Evolutionary conservation across 2,113 vertebrate genomes (phyloP).

Genomic region (Elgaria multicarinata): DNA sequence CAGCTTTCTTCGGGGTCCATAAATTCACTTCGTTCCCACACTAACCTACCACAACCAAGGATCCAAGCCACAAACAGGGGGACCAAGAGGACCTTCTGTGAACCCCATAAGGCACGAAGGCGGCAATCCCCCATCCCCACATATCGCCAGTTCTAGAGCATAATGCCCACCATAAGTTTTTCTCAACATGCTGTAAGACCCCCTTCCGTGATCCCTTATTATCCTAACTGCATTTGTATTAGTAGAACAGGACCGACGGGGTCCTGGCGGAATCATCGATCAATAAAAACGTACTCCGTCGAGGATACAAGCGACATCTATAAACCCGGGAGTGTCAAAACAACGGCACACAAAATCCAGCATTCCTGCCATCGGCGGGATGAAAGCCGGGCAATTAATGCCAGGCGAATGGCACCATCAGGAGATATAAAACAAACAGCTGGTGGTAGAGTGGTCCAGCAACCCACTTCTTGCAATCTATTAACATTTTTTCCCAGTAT

Average conservation of each 20-base stretch:
- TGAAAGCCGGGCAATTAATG: conserved; percentile 69
- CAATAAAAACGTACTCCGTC: conserved; percentile 65
- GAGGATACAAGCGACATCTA: conserved; percentile 72
- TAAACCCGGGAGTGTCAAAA: conserved; percentile 70
- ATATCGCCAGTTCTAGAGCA: conserved; percentile 27
- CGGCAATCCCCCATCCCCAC: conserved; percentile 25
- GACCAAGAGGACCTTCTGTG: neutral
- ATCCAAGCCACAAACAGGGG: neutral
- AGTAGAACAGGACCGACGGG: conserved; percentile 52
- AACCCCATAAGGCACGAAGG: conserved; percentile 36
- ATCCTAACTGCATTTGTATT: conserved; percentile 45
- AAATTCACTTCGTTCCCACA: neutral
- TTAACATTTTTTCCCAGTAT: neutral
- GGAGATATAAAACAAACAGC: conserved; percentile 74
- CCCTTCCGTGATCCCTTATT: conserved; percentile 30
- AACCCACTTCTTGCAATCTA: conserved; percentile 18
- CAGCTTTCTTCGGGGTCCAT: neutral
- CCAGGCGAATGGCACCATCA: conserved; percentile 61
- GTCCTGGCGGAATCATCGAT: conserved; percentile 71
- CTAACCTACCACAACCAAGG: neutral
- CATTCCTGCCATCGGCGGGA: conserved; percentile 51
- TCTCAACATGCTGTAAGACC: conserved; percentile 37
- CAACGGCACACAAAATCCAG: conserved; percentile 47
- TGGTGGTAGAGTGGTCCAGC: conserved; percentile 43
- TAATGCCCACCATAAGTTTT: conserved; percentile 50